A percentile compares a stretch with the other conserved stretches of the same genome.
Evolutionary conservation across 2,888 invertebrate genomes (phyloP).

Genomic region (Stenurella melanura): DNA sequence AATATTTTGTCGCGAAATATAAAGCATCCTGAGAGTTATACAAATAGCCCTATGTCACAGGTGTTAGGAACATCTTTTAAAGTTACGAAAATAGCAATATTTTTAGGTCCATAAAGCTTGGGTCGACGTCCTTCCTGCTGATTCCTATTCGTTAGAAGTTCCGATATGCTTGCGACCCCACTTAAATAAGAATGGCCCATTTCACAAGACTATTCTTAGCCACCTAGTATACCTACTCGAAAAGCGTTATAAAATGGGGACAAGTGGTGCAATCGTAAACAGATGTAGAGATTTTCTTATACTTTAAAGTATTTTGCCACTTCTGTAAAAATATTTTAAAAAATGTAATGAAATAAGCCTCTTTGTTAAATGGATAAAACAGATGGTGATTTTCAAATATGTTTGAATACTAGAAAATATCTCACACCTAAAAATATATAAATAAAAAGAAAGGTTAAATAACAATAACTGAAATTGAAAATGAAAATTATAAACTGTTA

Average conservation of each 20-base stretch:
- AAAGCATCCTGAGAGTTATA: constrained; percentile 15
- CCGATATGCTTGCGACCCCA: constrained; percentile 34
- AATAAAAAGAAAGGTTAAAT: no score
- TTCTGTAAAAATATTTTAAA: no score
- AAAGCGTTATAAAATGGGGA: constrained; percentile 9
- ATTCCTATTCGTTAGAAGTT: constrained; percentile 30
- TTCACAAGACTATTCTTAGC: constrained; percentile 49
- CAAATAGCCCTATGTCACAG: constrained; percentile 22
- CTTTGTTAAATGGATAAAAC: no score
- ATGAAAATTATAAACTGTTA: no score
- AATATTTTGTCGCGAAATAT: constrained; percentile 2
- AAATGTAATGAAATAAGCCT: no score
- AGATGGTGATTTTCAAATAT: no score
- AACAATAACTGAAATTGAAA: no score
- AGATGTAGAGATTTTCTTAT: background rate
- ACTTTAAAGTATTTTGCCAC: no score
- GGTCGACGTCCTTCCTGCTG: constrained; percentile 54
- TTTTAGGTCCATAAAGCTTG: constrained; percentile 48
- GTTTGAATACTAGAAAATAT: no score
- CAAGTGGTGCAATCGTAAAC: constrained; percentile 13
- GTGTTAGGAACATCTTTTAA: constrained; percentile 27
- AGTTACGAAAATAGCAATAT: constrained; percentile 61
- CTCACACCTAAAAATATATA: no score
- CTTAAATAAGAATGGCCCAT: constrained; percentile 47
- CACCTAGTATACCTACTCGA: constrained; percentile 11